A percentile compares a stretch with the other conserved stretches of the same genome.
These are phyloP conservation scores for Caenorhabditis latens DNA, from an alignment of 1,140 invertebrate genomes.

Conservation along the genomic window DNA sequence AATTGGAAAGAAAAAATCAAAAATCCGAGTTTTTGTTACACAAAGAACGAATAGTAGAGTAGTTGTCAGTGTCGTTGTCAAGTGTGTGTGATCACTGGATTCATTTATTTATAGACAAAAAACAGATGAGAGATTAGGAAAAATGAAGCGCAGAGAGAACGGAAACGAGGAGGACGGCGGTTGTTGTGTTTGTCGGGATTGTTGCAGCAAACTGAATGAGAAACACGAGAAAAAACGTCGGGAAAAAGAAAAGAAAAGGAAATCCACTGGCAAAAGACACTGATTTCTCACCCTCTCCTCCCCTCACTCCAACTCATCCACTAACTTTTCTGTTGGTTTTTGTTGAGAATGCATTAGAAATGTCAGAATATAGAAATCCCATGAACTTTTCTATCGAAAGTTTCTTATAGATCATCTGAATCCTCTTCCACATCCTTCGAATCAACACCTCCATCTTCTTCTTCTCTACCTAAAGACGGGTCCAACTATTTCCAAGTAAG, in stretches of 20 bases:
- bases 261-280: not conserved
- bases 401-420: not conserved
- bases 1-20: too few relatives aligned
- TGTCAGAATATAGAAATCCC: too few relatives aligned
- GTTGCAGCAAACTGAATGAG: not conserved
- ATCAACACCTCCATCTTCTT: conserved; percentile 5
- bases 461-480: not conserved
- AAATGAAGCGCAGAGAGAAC: too few relatives aligned
- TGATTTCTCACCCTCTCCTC: too few relatives aligned
- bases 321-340: too few relatives aligned
- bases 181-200: not conserved
- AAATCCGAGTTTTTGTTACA: too few relatives aligned
- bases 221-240: too few relatives aligned
- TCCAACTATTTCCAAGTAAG: conserved; percentile 41
- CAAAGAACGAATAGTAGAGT: too few relatives aligned
- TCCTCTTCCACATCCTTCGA: not conserved
- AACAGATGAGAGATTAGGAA: not conserved
- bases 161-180: not conserved
- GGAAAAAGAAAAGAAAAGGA: not conserved
- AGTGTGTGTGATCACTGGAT: not conserved
- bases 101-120: conserved; percentile 4
- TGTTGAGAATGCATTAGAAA: too few relatives aligned
- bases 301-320: too few relatives aligned
- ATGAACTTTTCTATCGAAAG: too few relatives aligned
- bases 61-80: too few relatives aligned